These are phyloP conservation scores for Berghia stephanieae DNA, from an alignment of 1,140 invertebrate genomes.

Conservation along the genomic window DNA sequence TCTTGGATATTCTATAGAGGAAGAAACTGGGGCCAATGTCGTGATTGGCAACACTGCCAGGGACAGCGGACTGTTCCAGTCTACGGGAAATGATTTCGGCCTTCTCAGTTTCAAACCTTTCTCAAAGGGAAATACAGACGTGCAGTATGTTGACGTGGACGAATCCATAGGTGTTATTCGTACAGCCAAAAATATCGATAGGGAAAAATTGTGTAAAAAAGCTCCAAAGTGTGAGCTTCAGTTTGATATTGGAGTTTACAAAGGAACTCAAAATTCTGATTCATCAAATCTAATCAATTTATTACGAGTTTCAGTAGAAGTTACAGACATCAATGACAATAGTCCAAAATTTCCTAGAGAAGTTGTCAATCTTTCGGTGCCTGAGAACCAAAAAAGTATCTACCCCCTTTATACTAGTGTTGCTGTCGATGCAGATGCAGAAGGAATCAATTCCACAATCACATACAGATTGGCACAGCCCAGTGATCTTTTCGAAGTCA, in stretches of 20 bases:
- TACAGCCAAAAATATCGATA: constrained; percentile 33
- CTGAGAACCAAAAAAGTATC: constrained; percentile 52
- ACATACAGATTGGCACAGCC: constrained; percentile 88
- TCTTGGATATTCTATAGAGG: background rate
- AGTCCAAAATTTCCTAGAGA: constrained; percentile 91
- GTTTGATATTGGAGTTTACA: constrained; percentile 27
- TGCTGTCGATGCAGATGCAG: constrained; percentile 87
- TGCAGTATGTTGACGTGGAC: constrained; percentile 34
- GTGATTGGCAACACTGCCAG: constrained; percentile 28
- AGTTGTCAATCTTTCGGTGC: constrained; percentile 70
- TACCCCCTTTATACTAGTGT: constrained; percentile 78
- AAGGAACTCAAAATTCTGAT: background rate
- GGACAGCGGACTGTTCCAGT: constrained; percentile 21
- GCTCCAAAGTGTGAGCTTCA: constrained; percentile 9
- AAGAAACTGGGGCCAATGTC: constrained; percentile 16
- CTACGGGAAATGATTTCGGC: constrained; percentile 11
- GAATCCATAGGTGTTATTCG: constrained; percentile 36
- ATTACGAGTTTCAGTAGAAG: constrained; percentile 30
- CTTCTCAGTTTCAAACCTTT: constrained; percentile 25
- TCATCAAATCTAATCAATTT: constrained; percentile 7
- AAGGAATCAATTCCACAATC: constrained; percentile 70
- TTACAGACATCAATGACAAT: constrained; percentile 71
- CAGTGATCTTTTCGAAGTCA: constrained; percentile 46
- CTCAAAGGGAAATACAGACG: constrained; percentile 23
- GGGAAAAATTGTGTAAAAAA: constrained; percentile 34